These are phyloP conservation scores for Eupithecia tripunctaria DNA, from an alignment of 2,888 invertebrate genomes.

Conservation along the genomic window DNA sequence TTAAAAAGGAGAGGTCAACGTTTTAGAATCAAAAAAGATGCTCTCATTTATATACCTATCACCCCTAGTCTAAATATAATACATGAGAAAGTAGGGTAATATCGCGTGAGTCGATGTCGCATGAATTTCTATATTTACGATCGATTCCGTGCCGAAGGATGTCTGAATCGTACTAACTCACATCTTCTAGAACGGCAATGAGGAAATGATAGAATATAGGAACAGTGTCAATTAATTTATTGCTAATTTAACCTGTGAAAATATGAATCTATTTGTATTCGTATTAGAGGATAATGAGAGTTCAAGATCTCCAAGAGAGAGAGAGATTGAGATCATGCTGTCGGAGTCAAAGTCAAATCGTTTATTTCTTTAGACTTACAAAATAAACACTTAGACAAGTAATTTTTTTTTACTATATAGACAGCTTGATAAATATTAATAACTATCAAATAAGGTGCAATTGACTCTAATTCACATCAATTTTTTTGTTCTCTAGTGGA, in stretches of 20 bases:
- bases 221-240: neutral
- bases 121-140: slow-evolving; percentile 32
- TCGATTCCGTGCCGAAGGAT: slow-evolving; percentile 30
- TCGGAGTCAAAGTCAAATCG: too few relatives aligned
- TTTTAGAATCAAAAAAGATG: neutral
- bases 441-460: too few relatives aligned
- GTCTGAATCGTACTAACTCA: slow-evolving; percentile 23
- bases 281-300: neutral
- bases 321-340: too few relatives aligned
- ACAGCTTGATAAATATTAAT: too few relatives aligned
- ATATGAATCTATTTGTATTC: neutral
- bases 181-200: slow-evolving; percentile 19
- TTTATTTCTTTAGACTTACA: too few relatives aligned
- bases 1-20: neutral
- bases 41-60: neutral
- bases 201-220: slow-evolving; percentile 15
- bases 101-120: slow-evolving; percentile 32
- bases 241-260: neutral
- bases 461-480: too few relatives aligned
- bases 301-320: neutral
- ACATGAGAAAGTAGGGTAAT: slow-evolving; percentile 33
- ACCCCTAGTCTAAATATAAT: slow-evolving; percentile 22
- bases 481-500: too few relatives aligned
- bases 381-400: too few relatives aligned
- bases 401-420: too few relatives aligned